Evolutionary conservation across 1,140 invertebrate species (phyloP), one percentile per base, ranked within the genome.

Genomic region (Drosophila kurseongensis): DNA sequence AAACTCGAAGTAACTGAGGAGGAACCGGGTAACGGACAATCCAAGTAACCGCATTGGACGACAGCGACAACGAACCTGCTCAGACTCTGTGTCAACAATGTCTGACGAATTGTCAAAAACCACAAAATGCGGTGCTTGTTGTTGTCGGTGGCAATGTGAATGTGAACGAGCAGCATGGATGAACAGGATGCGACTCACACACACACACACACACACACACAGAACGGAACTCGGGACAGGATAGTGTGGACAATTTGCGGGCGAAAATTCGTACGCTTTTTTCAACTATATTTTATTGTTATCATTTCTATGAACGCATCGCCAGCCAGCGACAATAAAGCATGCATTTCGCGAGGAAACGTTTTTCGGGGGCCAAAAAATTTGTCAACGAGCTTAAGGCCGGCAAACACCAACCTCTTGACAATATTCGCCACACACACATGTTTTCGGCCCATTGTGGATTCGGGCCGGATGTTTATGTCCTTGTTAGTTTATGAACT

Each of bases 21-120:
- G 35, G 50, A 71, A 56, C 57, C 16, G 71, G 32, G 58, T 18
- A 63, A 29, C 44, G 60, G 55, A 75, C 73, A 59, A 59, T 65
- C 16, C 71, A 52, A 75, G 60, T 32, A 75, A 75, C 73, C 73
- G 38, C 73, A 75, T 41, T 14, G 68, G 59, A 52, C 48, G 60
- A 54, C 47, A 50, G 42, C 14, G 40, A 61, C 56, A 69, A 71
- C 51, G 42, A 47, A 78, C 60, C 69, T 58, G 72, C 86, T 73
- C 75, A 68, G 77, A 86, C 75, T 58, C 62, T 63, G 78, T 83
- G 67, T 71, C 75, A 83, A 88, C 84, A 76, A 62, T 74, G 71
- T 73, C 84, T 89, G 83, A 88, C 79, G 80, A 80, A 89, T 86
- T 83, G 84, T 89, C 83, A 73, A 47, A 79, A 68, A 66, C 79